These are phyloP conservation scores for Ia io DNA, from an alignment of 2,113 vertebrate genomes.

Conservation along the genomic window DNA sequence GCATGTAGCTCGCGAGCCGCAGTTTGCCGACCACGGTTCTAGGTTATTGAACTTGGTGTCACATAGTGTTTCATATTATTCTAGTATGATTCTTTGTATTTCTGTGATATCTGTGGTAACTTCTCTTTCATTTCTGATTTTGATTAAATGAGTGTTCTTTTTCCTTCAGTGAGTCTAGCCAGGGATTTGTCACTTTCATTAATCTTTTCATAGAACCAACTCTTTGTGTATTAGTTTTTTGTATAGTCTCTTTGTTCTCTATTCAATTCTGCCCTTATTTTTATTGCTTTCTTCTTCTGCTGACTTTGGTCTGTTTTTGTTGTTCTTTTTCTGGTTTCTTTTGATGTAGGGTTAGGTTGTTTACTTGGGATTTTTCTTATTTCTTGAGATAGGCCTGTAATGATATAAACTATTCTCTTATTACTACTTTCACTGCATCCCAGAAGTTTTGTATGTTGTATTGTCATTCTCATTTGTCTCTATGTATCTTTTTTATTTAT, in stretches of 20 bases:
- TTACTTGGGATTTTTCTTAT: not conserved
- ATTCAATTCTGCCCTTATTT: not conserved
- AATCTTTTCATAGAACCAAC: not conserved
- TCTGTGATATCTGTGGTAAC: not conserved
- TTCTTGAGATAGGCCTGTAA: not conserved
- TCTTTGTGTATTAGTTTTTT: not conserved
- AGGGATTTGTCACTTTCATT: not conserved
- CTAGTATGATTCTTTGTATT: not conserved
- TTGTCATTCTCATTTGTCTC: not conserved
- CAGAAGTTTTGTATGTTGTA: not conserved
- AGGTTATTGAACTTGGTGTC: not conserved
- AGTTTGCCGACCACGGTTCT: not conserved
- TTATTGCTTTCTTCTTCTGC: not conserved
- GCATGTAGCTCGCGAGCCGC: too few species aligned
- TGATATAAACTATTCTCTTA: not conserved
- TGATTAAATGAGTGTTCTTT: not conserved
- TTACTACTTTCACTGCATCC: not conserved
- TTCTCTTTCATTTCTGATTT: not conserved
- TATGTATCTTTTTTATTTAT: not conserved
- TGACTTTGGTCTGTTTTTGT: not conserved
- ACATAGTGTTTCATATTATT: not conserved
- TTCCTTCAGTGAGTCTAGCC: not conserved
- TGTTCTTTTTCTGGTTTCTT: not conserved
- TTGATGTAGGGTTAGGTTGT: not conserved
- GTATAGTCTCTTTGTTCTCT: not conserved